phyloP scores from a whole-genome alignment of 2,888 invertebrate genomes.

The Synergus umbraculus region DNA sequence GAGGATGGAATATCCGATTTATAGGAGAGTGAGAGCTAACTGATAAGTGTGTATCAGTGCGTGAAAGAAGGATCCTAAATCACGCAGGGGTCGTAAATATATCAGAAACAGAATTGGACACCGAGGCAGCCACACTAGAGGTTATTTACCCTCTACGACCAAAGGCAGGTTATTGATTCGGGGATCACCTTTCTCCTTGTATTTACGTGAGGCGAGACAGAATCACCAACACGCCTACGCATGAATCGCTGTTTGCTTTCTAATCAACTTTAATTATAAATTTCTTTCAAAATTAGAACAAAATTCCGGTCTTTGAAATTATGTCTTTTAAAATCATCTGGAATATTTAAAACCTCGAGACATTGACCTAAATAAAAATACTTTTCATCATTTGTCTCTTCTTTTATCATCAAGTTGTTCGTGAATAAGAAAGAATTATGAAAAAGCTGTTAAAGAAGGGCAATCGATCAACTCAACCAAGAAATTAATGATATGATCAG shows the following conservation, averaged over 20 bases:
- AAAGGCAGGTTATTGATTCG: slow-evolving; percentile 47
- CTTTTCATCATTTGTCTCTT: background rate
- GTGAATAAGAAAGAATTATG: background rate
- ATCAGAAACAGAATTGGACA: slow-evolving; percentile 52
- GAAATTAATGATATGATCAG: slow-evolving; percentile 37
- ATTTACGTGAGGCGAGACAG: background rate
- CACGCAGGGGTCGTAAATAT: slow-evolving; percentile 54
- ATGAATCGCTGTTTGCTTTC: background rate
- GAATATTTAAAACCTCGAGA: background rate
- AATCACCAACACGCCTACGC: background rate
- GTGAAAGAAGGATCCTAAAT: slow-evolving; percentile 55
- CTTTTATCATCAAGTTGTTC: background rate
- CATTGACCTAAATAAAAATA: background rate
- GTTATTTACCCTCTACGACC: slow-evolving; percentile 50
- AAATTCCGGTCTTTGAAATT: too few species aligned
- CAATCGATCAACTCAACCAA: background rate
- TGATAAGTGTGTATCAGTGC: slow-evolving; percentile 38
- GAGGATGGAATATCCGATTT: slow-evolving; percentile 13
- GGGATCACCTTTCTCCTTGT: slow-evolving; percentile 29
- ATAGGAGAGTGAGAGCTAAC: background rate
- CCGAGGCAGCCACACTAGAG: slow-evolving; percentile 44
- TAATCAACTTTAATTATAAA: background rate
- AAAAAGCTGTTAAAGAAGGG: slow-evolving; percentile 6
- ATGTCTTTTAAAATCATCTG: too few species aligned
- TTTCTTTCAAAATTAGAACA: too few species aligned